Evolutionary conservation across 2,888 invertebrate genomes (phyloP).

Genomic region (Tineola bisselliella): DNA sequence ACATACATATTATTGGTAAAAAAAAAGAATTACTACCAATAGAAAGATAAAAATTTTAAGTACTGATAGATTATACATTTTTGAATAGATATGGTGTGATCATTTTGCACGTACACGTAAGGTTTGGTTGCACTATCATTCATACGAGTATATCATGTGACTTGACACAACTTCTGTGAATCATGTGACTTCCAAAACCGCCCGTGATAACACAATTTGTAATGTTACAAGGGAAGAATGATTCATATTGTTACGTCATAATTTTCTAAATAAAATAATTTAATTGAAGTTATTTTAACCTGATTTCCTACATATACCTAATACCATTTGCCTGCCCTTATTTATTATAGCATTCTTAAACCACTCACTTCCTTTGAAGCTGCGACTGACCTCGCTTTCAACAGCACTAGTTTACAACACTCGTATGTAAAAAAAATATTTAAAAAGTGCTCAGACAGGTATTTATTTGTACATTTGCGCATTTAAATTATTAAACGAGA

Average conservation of each 20-base stretch:
- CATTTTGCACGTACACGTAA: neutral
- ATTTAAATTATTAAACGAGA: neutral
- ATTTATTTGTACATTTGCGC: neutral
- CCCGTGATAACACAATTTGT: neutral
- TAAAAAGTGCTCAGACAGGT: slow-evolving; percentile 8
- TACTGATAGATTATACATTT: neutral
- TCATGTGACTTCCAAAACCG: neutral
- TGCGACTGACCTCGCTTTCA: slow-evolving; percentile 7
- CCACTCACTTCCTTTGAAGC: slow-evolving; percentile 5
- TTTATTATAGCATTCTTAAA: neutral
- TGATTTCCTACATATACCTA: too few relatives aligned
- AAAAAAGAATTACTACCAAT: too few relatives aligned
- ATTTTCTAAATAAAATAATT: too few relatives aligned
- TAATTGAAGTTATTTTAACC: too few relatives aligned
- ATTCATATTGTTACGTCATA: too few relatives aligned
- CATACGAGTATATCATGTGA: neutral
- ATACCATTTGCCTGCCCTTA: neutral
- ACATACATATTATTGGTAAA: too few relatives aligned
- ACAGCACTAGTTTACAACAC: slow-evolving; percentile 1
- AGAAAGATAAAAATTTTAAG: too few relatives aligned
- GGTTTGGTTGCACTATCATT: too few relatives aligned
- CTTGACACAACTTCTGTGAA: neutral
- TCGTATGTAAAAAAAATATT: slow-evolving; percentile 5
- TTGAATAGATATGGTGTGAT: neutral
- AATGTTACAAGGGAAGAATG: neutral